Base-by-base conservation (phyloP, 2,797 vertebrate species). In the Lophius americanus region DNA sequence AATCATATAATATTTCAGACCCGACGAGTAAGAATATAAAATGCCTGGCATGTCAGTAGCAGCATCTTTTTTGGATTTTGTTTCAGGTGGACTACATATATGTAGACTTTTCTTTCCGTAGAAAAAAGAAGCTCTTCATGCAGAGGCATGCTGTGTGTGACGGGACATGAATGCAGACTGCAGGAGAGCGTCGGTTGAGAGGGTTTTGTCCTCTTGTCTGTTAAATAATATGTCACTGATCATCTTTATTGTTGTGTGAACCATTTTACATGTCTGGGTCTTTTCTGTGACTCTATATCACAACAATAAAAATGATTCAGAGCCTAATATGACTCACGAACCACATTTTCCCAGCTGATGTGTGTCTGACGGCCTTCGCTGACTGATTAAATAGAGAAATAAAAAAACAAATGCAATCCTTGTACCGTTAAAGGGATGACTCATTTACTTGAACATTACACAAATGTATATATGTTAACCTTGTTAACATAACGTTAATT, bases 251-350 rank as follows among this genome's bases (percentile, higher is more conserved):
- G 38, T 5, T 4, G 9, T 43, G 38, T 42, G 12, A 9, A 4
- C 0, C 37, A 11, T 51, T 43, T 11, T 8, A 57, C 41, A 14
- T 14, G 37, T 7, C 6, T 46, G 36, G 37, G 14, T 13, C 10
- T 12, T 33, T 5, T 48, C 35, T 51, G 50, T 53, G 57, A 44
- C 32, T 56, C 55, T 9, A 47, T 33, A 47, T 50, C 58, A 58
- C 14, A 43, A 42, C 33, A 50, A 35, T 13, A 4, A 37, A 33
- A 37, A 6, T n/a, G n/a, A 59, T n/a, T 36, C 13, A 3, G 12
- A 8, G 13, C 11, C 9, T 57, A 3, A 42, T 1, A 36, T 48
- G 38, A 73, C 51, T 51, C 51, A 60, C 10, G 9, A 23, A 23
- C 33, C 4, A 5, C 12, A 35, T 3, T 14, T 14, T 14, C 6